Evolutionary conservation across 2,113 vertebrate species (phyloP).

Genomic region (Aix galericulata): DNA sequence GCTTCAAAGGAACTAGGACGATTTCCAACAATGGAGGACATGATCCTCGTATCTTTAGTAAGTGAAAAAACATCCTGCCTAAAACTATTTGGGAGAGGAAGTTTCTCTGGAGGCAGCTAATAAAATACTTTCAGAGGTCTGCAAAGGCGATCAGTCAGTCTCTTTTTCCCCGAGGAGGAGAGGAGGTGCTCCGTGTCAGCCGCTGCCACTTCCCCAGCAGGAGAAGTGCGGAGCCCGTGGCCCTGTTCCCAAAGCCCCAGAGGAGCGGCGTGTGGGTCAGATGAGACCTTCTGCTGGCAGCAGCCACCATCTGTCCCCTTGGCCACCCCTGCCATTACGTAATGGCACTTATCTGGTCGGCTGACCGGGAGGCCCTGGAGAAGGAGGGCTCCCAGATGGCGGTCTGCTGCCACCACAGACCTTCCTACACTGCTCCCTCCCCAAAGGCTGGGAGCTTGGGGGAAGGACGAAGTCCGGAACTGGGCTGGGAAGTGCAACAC

Average conservation of each 20-base stretch:
- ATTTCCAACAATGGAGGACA: constrained; percentile 10
- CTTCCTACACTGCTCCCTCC: background rate
- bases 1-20: constrained; percentile 47
- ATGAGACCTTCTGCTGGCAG: background rate
- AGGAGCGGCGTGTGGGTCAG: rapidly evolving
- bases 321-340: background rate
- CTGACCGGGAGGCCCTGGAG: background rate
- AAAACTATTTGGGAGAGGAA: constrained; percentile 50
- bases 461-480: background rate
- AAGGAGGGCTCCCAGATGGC: constrained; percentile 36
- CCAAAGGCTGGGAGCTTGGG: background rate
- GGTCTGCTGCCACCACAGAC: background rate
- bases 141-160: background rate
- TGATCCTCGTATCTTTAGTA: constrained; percentile 9
- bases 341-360: background rate
- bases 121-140: constrained; percentile 3
- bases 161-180: background rate
- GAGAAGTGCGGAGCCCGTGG: rapidly evolving
- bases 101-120: constrained; percentile 15
- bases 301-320: constrained; percentile 42
- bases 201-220: rapidly evolving
- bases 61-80: constrained; percentile 52
- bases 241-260: background rate
- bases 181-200: background rate
- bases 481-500: background rate